These are phyloP conservation scores for Zaprionus obscuricornis DNA, from an alignment of 2,888 invertebrate genomes.

Conservation along the genomic window DNA sequence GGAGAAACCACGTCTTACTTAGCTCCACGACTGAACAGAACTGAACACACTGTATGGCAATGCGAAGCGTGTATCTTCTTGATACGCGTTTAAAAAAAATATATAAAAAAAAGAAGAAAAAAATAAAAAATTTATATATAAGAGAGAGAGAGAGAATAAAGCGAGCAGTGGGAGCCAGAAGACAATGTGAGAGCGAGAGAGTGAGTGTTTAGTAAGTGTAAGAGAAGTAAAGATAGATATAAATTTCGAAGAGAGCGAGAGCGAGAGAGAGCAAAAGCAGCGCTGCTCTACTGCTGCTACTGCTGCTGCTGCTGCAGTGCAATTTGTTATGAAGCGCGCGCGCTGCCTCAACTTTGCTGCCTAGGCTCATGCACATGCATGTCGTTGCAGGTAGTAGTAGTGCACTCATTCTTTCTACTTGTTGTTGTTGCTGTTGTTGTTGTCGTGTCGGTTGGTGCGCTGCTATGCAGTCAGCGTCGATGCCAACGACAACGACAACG, in stretches of 20 bases:
- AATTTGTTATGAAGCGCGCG: constrained; percentile 21
- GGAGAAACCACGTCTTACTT: constrained; percentile 83
- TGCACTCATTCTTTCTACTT: too few species aligned
- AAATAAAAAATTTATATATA: constrained; percentile 37
- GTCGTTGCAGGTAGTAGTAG: constrained; percentile 58
- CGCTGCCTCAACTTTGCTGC: constrained; percentile 13
- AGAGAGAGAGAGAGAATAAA: too few species aligned
- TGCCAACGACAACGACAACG: not conserved
- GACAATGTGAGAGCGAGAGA: constrained; percentile 4
- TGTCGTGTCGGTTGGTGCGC: too few species aligned
- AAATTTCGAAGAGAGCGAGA: too few species aligned
- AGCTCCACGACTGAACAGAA: constrained; percentile 82
- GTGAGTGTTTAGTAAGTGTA: too few species aligned
- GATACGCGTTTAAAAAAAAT: constrained; percentile 52
- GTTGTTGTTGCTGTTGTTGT: not conserved
- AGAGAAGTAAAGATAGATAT: too few species aligned
- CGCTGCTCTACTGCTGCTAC: too few species aligned
- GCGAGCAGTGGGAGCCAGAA: constrained; percentile 25
- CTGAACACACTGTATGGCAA: constrained; percentile 73
- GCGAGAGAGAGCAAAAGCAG: too few species aligned
- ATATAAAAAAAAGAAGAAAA: constrained; percentile 11
- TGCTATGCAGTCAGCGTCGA: not conserved
- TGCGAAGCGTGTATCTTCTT: constrained; percentile 48
- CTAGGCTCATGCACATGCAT: constrained; percentile 54
- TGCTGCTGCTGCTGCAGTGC: constrained; percentile 30